Base-by-base conservation (phyloP, 2,113 vertebrate species). In the Phalacrocorax pelagicus region DNA sequence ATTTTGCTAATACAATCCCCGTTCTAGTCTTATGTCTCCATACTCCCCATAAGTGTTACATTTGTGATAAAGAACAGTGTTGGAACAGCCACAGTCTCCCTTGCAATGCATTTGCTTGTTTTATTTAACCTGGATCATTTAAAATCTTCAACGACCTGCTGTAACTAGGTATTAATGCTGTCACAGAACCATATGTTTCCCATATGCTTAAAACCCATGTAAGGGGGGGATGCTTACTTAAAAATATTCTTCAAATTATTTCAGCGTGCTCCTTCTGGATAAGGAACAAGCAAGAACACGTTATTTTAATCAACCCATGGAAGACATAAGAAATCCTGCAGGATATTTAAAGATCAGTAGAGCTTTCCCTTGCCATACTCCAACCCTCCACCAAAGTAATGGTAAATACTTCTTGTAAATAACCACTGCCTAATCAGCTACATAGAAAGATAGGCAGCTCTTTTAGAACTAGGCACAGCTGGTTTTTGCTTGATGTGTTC, bases 211-310 rank as follows among this genome's bases (percentile, higher is more conserved):
- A 97, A 96, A 92, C 69, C 72, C 79, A 59, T 94, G 75, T 78
- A 96, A 96, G 61, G 72, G 88, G 94, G 94, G 94, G 94, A 94
- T 32, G 17, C 86, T 97, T 97, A 95, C 85, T 90, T 96, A 96
- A 97, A 96, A 95, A 95, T 94, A 96, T 88, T 87, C 84, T 88
- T 46, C 78, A 79, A 95, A 95, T 96, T 93, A 90, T 96, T 93
- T 67, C 86, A 7, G 52, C 6, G 4, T 86, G 85, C 46, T 94
- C 84, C 86, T 95, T 91, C 87, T 92, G 92, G 88, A 86, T 90
- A 95, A 95, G 93, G 77, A 91, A 91, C 70, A 82, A 94, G 63
- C 24, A 38, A 36, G n/a, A 84, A 80, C 51, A 62, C 54, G 75
- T 29, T 8, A 71, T 78, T 95, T 93, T 94, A 95, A 92, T 94